Evolutionary conservation across 1,140 invertebrate species (phyloP).

Genomic region (Mizuhopecten yessoensis): DNA sequence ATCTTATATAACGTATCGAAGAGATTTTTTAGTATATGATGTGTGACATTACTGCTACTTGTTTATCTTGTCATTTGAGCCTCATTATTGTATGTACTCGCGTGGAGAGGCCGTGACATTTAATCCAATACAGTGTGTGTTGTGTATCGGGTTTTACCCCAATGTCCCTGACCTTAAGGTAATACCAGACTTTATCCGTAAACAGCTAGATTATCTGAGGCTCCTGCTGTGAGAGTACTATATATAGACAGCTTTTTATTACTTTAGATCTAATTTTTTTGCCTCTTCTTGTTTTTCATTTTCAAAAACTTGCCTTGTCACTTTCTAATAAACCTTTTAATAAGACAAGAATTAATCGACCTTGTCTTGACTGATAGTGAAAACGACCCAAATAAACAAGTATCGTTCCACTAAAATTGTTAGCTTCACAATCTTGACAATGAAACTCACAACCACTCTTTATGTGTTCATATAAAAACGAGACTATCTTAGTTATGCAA

Average conservation of each 20-base stretch:
- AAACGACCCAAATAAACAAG: not conserved
- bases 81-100: not conserved
- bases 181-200: not conserved
- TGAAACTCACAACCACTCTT: not conserved
- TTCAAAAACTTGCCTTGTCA: conserved; percentile 11
- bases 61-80: not conserved
- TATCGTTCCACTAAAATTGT: not conserved
- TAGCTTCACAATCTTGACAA: not conserved
- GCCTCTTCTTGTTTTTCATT: conserved; percentile 14
- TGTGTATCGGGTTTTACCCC: not conserved
- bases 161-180: not conserved
- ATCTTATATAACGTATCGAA: not conserved
- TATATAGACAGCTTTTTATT: not conserved
- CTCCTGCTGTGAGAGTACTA: not conserved
- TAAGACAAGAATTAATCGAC: not conserved
- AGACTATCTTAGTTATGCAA: not conserved
- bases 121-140: not conserved
- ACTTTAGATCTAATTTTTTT: not conserved
- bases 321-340: conserved; percentile 7
- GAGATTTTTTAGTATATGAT: not conserved
- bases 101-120: not conserved
- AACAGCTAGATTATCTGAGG: not conserved
- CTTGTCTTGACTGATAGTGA: not conserved
- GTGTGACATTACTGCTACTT: not conserved
- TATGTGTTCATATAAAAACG: not conserved